A percentile compares a stretch with the other conserved stretches of the same genome.
These are phyloP conservation scores for Zapornia atra DNA, from an alignment of 2,113 vertebrate species.

Conservation along the genomic window DNA sequence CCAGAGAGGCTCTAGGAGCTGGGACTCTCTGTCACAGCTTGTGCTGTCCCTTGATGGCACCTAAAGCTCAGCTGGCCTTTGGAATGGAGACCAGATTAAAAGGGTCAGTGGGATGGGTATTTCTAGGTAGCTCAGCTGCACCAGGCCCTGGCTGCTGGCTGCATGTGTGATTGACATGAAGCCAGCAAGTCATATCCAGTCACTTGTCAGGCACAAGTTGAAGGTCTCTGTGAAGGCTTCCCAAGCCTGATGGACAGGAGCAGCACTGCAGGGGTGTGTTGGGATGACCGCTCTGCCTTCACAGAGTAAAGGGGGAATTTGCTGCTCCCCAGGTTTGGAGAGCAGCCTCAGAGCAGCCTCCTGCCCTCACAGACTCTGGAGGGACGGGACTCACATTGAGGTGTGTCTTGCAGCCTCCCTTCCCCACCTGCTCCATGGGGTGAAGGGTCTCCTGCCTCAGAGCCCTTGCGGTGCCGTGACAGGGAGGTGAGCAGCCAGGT, in stretches of 20 bases:
- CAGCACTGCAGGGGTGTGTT: not conserved
- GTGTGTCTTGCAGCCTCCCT: not conserved
- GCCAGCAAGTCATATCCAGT: not conserved
- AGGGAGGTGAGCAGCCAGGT: not conserved
- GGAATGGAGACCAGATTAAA: not conserved
- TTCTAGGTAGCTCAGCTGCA: not conserved
- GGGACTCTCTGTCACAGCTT: not conserved
- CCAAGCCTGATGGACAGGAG: not conserved
- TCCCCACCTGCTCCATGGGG: not conserved
- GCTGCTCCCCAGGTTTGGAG: not conserved
- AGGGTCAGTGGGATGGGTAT: not conserved
- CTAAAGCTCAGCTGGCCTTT: not conserved
- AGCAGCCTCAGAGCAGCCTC: not conserved
- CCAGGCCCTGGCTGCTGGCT: not conserved
- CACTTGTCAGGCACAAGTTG: not conserved
- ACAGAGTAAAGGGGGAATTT: not conserved
- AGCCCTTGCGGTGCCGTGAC: not conserved
- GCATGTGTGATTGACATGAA: not conserved
- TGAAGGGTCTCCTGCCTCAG: not conserved
- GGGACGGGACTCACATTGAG: rapidly evolving
- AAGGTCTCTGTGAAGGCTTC: not conserved
- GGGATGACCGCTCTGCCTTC: not conserved
- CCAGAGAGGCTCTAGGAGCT: not conserved
- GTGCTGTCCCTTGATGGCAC: not conserved
- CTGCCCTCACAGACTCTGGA: not conserved